Conservation (phyloP, 2,888 invertebrate species). For the Trissonchulus latispiculum region DNA sequence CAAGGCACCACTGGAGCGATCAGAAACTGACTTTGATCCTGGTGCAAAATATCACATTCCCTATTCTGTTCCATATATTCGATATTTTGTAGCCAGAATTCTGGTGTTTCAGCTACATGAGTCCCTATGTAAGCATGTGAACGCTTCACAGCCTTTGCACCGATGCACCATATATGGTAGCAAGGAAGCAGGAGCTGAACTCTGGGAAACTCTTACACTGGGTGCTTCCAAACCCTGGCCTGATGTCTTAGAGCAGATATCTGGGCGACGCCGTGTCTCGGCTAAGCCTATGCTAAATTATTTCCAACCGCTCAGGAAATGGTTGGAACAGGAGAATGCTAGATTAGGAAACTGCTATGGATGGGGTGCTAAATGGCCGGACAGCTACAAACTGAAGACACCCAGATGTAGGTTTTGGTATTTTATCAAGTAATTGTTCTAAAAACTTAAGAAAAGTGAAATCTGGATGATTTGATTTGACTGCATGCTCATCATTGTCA, state of each 20-base stretch:
- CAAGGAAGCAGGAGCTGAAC: background rate
- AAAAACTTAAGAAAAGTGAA: too few relatives aligned
- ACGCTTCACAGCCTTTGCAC: conserved; percentile 65
- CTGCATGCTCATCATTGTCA: too few relatives aligned
- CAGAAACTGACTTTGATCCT: conserved; percentile 78
- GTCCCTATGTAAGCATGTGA: conserved; percentile 9
- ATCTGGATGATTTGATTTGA: too few relatives aligned
- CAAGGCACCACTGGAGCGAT: conserved; percentile 54
- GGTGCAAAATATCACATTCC: conserved; percentile 86
- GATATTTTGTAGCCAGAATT: conserved; percentile 14
- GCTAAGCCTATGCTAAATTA: conserved; percentile 72
- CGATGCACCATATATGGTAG: conserved; percentile 70
- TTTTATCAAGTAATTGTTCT: too few relatives aligned
- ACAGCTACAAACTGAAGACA: background rate
- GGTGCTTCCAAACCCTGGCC: conserved; percentile 27
- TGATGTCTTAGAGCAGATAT: conserved; percentile 16
- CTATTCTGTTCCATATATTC: conserved; percentile 63
- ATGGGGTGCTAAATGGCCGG: conserved; percentile 17
- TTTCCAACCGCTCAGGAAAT: conserved; percentile 74
- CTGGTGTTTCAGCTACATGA: conserved; percentile 21
- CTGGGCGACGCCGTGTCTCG: conserved; percentile 55
- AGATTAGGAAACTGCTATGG: conserved; percentile 15
- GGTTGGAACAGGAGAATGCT: conserved; percentile 56
- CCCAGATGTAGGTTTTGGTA: conserved; percentile 11
- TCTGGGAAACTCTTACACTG: conserved; percentile 19